Percentiles rank a stretch among this genome's conserved stretches.
phyloP scores from a whole-genome alignment of 2,888 invertebrate genomes.

The Ichneumoninae sp. region DNA sequence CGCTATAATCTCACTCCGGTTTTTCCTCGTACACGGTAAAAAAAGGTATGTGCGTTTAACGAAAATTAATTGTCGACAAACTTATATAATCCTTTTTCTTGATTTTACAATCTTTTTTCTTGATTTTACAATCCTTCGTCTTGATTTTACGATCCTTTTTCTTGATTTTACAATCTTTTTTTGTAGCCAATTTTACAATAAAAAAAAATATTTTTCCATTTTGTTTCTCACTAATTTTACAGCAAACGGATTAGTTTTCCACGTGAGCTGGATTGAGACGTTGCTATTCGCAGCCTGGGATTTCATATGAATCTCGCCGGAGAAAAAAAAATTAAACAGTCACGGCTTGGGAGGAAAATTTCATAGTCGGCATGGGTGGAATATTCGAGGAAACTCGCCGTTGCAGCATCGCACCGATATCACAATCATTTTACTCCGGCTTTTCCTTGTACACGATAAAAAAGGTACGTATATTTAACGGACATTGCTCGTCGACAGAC shows the following conservation, averaged over 20 bases:
- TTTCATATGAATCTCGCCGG: not conserved
- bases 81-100: no score
- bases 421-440: not conserved
- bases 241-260: not conserved
- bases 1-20: not conserved
- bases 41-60: not conserved
- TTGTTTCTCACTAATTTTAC: no score
- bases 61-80: not conserved
- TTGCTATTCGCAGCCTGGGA: slow-evolving; percentile 9
- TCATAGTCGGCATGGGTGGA: not conserved
- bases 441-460: slow-evolving; percentile 6
- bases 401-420: not conserved
- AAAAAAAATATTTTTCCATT: no score
- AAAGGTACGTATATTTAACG: not conserved
- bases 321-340: not conserved
- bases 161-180: no score
- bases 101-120: no score
- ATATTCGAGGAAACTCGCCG: no score
- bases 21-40: slow-evolving; percentile 4
- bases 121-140: no score
- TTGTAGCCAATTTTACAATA: no score
- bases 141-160: no score
- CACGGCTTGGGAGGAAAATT: not conserved
- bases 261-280: not conserved
- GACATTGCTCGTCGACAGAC: not conserved